phyloP scores from a whole-genome alignment of 2,113 vertebrate species.

The Coryphaenoides rupestris region DNA sequence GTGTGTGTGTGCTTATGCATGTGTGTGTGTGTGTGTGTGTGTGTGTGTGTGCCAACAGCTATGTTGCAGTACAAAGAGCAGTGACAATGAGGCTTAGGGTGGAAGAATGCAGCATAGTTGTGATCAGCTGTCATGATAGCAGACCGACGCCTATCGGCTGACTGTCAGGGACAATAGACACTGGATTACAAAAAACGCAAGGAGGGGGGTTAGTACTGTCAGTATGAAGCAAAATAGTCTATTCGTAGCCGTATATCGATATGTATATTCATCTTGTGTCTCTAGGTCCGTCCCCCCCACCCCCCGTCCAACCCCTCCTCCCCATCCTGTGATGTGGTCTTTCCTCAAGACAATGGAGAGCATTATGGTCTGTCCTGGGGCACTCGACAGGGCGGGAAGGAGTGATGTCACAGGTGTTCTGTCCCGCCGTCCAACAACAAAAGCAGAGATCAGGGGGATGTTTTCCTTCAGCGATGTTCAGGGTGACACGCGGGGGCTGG shows the following conservation, averaged over 20 bases:
- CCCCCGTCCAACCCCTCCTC: too few species aligned
- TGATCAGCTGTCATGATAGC: slow-evolving; percentile 40
- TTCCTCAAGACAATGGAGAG: neutral
- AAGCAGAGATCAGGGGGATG: slow-evolving; percentile 21
- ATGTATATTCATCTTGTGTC: too few species aligned
- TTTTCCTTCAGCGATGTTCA: slow-evolving; percentile 17
- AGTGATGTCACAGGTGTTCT: neutral
- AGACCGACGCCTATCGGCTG: slow-evolving; percentile 19
- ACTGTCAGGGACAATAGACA: slow-evolving; percentile 42
- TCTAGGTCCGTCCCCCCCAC: too few species aligned
- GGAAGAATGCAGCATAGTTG: slow-evolving; percentile 51
- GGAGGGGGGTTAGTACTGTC: too few species aligned
- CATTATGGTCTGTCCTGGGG: too few species aligned
- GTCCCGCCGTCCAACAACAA: slow-evolving; percentile 22
- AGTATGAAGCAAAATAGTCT: too few species aligned
- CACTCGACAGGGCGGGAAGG: neutral
- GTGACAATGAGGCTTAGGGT: slow-evolving; percentile 42
- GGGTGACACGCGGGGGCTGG: slow-evolving; percentile 17
- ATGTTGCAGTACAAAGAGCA: slow-evolving; percentile 41
- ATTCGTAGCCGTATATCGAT: too few species aligned
- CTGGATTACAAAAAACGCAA: too few species aligned
- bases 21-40: slow-evolving; percentile 8
- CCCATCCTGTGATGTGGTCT: too few species aligned
- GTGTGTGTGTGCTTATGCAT: too few species aligned
- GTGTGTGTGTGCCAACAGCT: slow-evolving; percentile 2